Evolutionary conservation across 2,888 invertebrate genomes (phyloP), one percentile per base, ranked within the genome.

Genomic region (Oligia fasciuncula): DNA sequence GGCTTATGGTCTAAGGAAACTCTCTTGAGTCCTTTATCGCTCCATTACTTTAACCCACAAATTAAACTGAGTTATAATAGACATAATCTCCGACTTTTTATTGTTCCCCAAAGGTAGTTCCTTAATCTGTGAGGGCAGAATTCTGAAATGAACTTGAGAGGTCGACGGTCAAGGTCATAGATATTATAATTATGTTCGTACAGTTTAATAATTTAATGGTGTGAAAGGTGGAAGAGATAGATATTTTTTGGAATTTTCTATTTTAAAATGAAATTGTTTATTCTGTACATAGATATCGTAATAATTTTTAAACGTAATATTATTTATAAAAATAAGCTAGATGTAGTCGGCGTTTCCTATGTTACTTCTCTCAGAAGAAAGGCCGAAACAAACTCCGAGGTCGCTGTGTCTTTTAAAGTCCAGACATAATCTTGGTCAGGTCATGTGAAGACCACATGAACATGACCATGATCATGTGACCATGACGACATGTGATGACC

Each of bases 71-170:
- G 35, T 46, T 65, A 65, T 75, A 35, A 54, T 65, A 35, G 35
- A n/a, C 23, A 13, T 65, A 35, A 74, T 75, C 65, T 75, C 75
- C 9, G 17, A 43, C 29, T 74, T 65, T 75, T 54, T 54, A 76
- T 75, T 65, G 46, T 35, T 75, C 65, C 65, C 77, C 19, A 23
- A 65, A 54, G 35, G n/a, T 9, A 4, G 71, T 46, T 75, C 23
- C 14, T 29, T 43, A 74, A 17, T 62, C 9, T 75, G 19, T 57
- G 65, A 66, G 17, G 75, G 73, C 51, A 35, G n/a, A 17, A 75
- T 51, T 29, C 1, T 29, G 29, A 40, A 63, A 65, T 46, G 43
- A 77, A 54, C 76, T 54, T 77, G 14, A 29, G 9, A 5, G 43
- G 46, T 65, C 54, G n/a, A 74, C 13, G 13, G 40, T 23, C 43